Evolutionary conservation across 2,797 vertebrate genomes (phyloP).

Genomic region (Macroramphosus scolopax): DNA sequence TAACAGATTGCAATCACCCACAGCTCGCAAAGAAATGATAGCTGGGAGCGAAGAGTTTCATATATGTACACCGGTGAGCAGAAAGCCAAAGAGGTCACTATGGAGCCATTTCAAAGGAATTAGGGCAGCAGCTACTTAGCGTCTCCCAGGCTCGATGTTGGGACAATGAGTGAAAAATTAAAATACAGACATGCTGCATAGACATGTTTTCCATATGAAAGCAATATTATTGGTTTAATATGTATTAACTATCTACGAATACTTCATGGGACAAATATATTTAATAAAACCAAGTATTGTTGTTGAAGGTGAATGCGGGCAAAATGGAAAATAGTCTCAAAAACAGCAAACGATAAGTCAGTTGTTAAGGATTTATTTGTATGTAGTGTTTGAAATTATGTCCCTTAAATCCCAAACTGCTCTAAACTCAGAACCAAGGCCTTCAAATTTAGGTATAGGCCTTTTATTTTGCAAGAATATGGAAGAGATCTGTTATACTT

Average conservation of each 20-base stretch:
- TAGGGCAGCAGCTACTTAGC: slow-evolving; percentile 17
- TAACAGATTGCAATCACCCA: slow-evolving; percentile 3
- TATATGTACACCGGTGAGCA: slow-evolving; percentile 7
- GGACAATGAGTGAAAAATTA: too few relatives aligned
- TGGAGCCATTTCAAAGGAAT: slow-evolving; percentile 19
- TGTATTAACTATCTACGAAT: too few relatives aligned
- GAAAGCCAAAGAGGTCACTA: slow-evolving; percentile 24
- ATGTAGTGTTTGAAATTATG: slow-evolving; percentile 19
- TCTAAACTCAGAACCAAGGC: background rate
- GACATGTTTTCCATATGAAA: too few relatives aligned
- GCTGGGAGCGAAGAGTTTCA: background rate
- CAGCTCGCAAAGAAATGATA: background rate
- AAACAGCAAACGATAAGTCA: slow-evolving; percentile 3
- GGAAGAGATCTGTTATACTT: too few relatives aligned
- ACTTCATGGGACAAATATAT: too few relatives aligned
- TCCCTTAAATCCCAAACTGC: slow-evolving; percentile 13
- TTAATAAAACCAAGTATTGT: too few relatives aligned
- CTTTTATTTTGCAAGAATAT: too few relatives aligned
- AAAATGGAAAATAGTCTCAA: background rate
- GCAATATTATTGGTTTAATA: too few relatives aligned
- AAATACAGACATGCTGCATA: too few relatives aligned
- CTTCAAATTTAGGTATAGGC: slow-evolving; percentile 1
- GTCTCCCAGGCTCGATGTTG: slow-evolving; percentile 5
- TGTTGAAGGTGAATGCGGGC: background rate
- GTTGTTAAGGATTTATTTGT: slow-evolving; percentile 14